Evolutionary conservation across 1,140 invertebrate species (phyloP), one percentile per base, ranked within the genome.

Genomic region (Macrosteles quadrilineatus): DNA sequence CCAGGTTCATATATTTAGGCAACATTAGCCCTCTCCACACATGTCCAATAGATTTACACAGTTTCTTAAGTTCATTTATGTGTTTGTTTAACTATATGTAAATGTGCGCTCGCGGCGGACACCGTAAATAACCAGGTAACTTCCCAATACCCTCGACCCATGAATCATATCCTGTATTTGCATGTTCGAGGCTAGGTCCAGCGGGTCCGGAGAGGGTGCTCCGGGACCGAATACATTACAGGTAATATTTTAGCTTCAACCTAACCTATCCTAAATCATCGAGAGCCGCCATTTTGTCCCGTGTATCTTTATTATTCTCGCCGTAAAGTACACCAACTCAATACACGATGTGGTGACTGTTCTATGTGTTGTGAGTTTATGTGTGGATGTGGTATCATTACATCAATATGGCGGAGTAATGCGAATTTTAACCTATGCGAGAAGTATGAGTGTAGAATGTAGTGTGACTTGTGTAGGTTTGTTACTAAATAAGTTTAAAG

Each of bases 81-180:
- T 66, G 63, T 66, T 66, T 66, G 63, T 66, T 66, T 66, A 66
- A 66, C 63, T 23, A 66, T 66, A 66, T 66, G 63, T 66, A 66
- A 66, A 66, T 53, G 66, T 30, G 31, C n/a, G 31, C 36, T 23
- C 25, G 64, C 1, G 19, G 23, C 27, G 36, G 36, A n/a, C n/a
- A 6, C 6, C 4, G 23, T 36, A 14, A 25, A 2, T 27, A 25
- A 14, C 43, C 14, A 25, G 12, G 43, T 14, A 32, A 55, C 30
- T 68, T 68, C 45, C 66, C 66, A 68, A 53, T 68, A 55, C 11
- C 45, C 36, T 47, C 12, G 43, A 12, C 36, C 43, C 23, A 66
- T 66, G 63, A 66, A 66, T 66, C 63, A 66, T 66, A 45, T n/a
- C 17, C 32, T 17, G 63, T 14, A 66, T 66, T 66, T 66, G 63